Evolutionary conservation across 2,797 vertebrate species (phyloP), one percentile per base, ranked within the genome.

Genomic region (Pseudomugil tenellus): DNA sequence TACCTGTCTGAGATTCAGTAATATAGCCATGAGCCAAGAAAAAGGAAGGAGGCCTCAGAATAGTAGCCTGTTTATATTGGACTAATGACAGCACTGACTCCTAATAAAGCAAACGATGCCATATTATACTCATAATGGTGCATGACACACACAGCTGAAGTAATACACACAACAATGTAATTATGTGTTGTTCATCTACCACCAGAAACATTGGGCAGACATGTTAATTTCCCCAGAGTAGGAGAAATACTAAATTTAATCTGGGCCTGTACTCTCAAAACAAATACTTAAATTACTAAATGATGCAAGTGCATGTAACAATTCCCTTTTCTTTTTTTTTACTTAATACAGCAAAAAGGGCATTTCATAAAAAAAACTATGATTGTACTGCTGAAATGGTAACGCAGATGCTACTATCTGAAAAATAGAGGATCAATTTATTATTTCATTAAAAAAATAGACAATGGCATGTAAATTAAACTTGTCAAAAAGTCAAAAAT

Each of bases 31-130:
- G 32, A 35, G 19, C 19, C 53, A 37, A n/a, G n/a, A n/a, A n/a
- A 57, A 17, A 28, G 31, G 52, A 32, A 25, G 57, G 48, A 62
- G 54, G 43, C n/a, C 70, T 17, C 58, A 72, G 77, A 26, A 3
- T 62, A 79, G 41, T 10, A 6, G 39, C 39, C 17, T 17, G 63
- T 67, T 74, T 84, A 86, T 88, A 77, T 57, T 63, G 28, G 46
- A 66, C 3, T 25, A 67, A 76, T 80, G 69, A 84, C 60, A 69
- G 72, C 53, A 13, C 70, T 60, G 70, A 54, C 35, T 23, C 54
- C 65, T 74, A 84, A 81, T 67, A 41, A 43, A 67, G 67, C 52
- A 60, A 69, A 72, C 49, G 11, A 79, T 9, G 2, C 16, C 43
- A 14, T 41, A 49, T 74, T 70, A 59, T 23, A 26, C 54, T 68